Evolutionary conservation across 2,113 vertebrate genomes (phyloP), one percentile per base, ranked within the genome.

Genomic region (Marmota flaviventris): DNA sequence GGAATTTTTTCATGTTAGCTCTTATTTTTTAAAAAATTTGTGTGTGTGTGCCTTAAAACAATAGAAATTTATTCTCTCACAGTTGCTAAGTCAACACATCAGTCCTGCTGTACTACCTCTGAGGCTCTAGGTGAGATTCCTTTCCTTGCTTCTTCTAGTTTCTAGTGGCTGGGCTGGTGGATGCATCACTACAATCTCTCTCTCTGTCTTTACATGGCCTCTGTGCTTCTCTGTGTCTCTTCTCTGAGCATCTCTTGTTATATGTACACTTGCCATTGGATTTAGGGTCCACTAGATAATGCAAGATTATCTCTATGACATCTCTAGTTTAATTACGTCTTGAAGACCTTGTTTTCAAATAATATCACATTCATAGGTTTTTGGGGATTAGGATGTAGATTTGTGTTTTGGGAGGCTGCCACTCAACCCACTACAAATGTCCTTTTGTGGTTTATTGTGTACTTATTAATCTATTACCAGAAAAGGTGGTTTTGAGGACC

Each of bases 381-480:
- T 27, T 22, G 16, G 34, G 42, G 17, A 77, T 70, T 76, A 51
- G 3, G 14, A 20, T 51, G 1, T 11, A 8, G 25, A 77, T 34
- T 18, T 48, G 75, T 2, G 16, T 75, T 78, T 70, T 53, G n/a
- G 27, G 27, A 16, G 12, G 5, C 14, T 27, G 22, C 17, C 7
- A 67, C 72, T 72, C 11, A 85, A 88, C 45, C 16, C 11, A 65
- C 12, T 85, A 25, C 24, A 75, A 37, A 45, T 39, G 4, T 86
- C 29, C 88, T 72, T 53, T 84, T 75, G 48, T 91, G 56, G 53
- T 96, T 84, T 65, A 9, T 85, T 91, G 87, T 93, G 48, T 63
- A 72, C 39, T 39, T 10, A 51, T 27, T 78, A 0, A 51, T 78
- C 37, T 73, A 61, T 42, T 88, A 61, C 42, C 20, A 96, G 82